These are phyloP conservation scores for Etheostoma cragini DNA, from an alignment of 2,113 vertebrate species.

Conservation along the genomic window DNA sequence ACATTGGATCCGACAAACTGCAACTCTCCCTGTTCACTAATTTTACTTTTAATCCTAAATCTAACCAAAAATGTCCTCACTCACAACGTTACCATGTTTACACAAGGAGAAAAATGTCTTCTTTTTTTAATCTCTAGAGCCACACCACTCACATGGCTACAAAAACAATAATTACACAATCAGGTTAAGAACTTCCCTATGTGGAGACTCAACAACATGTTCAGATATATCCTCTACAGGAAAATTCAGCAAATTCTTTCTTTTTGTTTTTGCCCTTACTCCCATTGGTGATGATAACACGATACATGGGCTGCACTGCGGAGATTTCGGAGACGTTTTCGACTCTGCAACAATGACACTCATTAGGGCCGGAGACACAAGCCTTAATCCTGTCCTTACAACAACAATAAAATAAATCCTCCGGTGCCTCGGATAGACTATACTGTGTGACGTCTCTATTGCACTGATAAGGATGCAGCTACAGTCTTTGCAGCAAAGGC, in stretches of 20 bases:
- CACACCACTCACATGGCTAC: background rate
- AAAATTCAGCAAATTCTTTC: background rate
- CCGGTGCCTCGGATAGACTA: background rate
- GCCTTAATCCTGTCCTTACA: slow-evolving; percentile 17
- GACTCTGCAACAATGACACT: slow-evolving; percentile 6
- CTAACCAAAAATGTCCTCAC: background rate
- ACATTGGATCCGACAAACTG: background rate
- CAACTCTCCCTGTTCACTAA: background rate
- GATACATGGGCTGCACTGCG: background rate
- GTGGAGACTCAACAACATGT: background rate
- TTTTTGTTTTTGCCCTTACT: background rate
- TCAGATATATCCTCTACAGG: background rate
- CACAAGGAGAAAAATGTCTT: background rate
- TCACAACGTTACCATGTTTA: background rate
- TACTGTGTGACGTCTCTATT: background rate
- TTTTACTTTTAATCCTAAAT: background rate
- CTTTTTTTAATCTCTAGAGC: background rate
- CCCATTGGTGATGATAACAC: background rate
- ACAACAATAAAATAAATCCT: slow-evolving; percentile 27
- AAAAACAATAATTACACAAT: background rate
- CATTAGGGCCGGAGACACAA: background rate
- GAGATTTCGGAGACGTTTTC: slow-evolving; percentile 9
- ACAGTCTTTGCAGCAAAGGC: background rate
- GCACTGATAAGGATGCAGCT: slow-evolving; percentile 1
- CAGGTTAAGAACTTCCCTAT: background rate